Percentiles rank a stretch among this genome's conserved stretches.
These are phyloP conservation scores for Lypha dubia DNA, from an alignment of 2,888 invertebrate genomes.

Conservation along the genomic window DNA sequence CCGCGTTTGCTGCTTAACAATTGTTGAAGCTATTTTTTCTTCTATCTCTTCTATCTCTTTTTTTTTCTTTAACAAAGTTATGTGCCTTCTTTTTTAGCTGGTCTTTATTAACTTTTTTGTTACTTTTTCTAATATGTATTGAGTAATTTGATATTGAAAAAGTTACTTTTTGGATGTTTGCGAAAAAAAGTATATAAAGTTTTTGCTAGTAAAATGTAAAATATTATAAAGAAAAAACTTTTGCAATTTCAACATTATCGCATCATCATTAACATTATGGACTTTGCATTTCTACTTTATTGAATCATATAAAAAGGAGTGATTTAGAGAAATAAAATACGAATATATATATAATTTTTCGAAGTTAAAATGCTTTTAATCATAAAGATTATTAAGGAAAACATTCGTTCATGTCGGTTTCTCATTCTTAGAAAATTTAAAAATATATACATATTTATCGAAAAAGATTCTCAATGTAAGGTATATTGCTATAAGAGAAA, in stretches of 20 bases:
- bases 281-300: conserved; percentile 26
- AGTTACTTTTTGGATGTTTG: conserved; percentile 51
- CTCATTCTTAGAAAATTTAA: too few species aligned
- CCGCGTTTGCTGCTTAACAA: conserved; percentile 44
- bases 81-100: conserved; percentile 38
- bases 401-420: too few species aligned
- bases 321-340: background rate
- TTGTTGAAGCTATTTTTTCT: conserved; percentile 47
- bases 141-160: conserved; percentile 53
- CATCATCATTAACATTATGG: conserved; percentile 80
- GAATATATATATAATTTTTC: too few species aligned
- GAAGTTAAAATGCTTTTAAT: background rate
- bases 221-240: conserved; percentile 76
- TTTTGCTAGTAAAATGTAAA: conserved; percentile 60
- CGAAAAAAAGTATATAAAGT: conserved; percentile 15
- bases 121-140: conserved; percentile 25
- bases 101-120: conserved; percentile 44
- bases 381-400: background rate
- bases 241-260: conserved; percentile 79
- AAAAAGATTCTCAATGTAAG: too few species aligned
- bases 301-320: conserved; percentile 39
- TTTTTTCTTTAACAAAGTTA: conserved; percentile 51
- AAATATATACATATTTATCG: too few species aligned
- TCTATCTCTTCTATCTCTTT: too few species aligned
- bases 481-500: too few species aligned